Evolutionary conservation across 2,888 invertebrate genomes (phyloP), one percentile per base, ranked within the genome.

Genomic region (Odontocerum albicorne): DNA sequence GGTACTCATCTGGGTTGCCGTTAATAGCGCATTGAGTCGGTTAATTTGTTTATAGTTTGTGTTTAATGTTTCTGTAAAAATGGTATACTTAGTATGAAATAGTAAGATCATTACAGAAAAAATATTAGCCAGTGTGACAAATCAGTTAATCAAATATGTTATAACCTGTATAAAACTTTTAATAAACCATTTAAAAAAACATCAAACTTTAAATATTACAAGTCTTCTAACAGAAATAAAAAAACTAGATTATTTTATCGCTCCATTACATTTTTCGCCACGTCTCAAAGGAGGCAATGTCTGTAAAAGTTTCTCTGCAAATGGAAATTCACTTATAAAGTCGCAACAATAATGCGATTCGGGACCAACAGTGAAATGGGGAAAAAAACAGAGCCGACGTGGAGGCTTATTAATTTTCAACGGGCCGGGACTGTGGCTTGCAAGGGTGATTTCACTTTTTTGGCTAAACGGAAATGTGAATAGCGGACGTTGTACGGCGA

Each of bases 271-370:
- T n/a, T n/a, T n/a, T n/a, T 49, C 39, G 16, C 33, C 43, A 36
- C 39, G 45, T 52, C 52, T 46, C 52, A 20, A 39, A 20, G 45
- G 38, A 46, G 46, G 36, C 44, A 40, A 40, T 47, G 55, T 47
- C 51, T 51, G 44, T n/a, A 56, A 59, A 57, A 52, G 55, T 60
- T 51, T 21, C 43, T 47, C 36, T 42, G 40, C 47, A 36, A 53
- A 56, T 53, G 53, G 43, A 57, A 57, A 60, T 57, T 57, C 49
- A 57, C 50, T 60, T 60, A 56, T 43, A 59, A 55, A 59, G 56
- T 60, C 46, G 51, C 57, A 51, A 55, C 57, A 54, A 57, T 56
- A 59, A 59, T 57, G 45, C 38, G 51, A 52, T 57, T 52, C 56
- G n/a, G n/a, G n/a, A n/a, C n/a, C n/a, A n/a, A n/a, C n/a, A n/a